phyloP scores from a whole-genome alignment of 1,140 invertebrate genomes.

The Harlomillsia oculata region DNA sequence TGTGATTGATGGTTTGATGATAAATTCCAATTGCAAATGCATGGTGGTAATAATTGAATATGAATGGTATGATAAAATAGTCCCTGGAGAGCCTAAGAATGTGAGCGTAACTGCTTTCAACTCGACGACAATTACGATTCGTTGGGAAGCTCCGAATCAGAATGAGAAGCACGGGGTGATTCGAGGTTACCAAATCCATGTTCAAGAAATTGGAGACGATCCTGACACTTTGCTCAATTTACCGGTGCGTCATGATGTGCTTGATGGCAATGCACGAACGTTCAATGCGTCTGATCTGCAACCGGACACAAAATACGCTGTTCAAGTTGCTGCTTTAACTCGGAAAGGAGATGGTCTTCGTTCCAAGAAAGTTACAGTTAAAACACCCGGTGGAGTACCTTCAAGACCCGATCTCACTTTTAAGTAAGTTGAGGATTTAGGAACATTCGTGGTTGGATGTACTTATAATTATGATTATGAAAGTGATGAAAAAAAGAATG shows the following conservation, averaged over 20 bases:
- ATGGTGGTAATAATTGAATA: too few relatives aligned
- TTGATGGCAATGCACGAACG: constrained; percentile 63
- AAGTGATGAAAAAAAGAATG: constrained; percentile 2
- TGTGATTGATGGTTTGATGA: too few relatives aligned
- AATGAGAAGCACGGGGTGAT: constrained; percentile 94
- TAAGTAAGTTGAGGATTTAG: too few relatives aligned
- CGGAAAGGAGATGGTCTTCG: constrained; percentile 88
- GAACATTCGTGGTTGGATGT: too few relatives aligned
- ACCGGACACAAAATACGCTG: constrained; percentile 84
- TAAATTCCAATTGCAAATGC: too few relatives aligned
- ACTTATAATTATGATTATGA: too few relatives aligned
- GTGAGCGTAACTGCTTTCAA: constrained; percentile 77
- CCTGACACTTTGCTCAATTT: constrained; percentile 69
- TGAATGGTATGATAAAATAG: too few relatives aligned
- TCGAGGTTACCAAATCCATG: constrained; percentile 88
- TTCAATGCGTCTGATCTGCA: constrained; percentile 78
- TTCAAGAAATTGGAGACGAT: constrained; percentile 81
- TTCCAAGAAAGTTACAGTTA: constrained; percentile 67
- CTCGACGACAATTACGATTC: constrained; percentile 82
- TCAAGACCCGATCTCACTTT: constrained; percentile 72
- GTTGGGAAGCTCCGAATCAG: constrained; percentile 79
- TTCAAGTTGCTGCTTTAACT: constrained; percentile 79
- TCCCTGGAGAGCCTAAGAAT: constrained; percentile 88
- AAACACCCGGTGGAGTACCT: constrained; percentile 87
- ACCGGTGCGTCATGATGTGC: constrained; percentile 71